Conservation (phyloP, 64 coral and sea anemone genomes). For the Pocillopora verrucosa region DNA sequence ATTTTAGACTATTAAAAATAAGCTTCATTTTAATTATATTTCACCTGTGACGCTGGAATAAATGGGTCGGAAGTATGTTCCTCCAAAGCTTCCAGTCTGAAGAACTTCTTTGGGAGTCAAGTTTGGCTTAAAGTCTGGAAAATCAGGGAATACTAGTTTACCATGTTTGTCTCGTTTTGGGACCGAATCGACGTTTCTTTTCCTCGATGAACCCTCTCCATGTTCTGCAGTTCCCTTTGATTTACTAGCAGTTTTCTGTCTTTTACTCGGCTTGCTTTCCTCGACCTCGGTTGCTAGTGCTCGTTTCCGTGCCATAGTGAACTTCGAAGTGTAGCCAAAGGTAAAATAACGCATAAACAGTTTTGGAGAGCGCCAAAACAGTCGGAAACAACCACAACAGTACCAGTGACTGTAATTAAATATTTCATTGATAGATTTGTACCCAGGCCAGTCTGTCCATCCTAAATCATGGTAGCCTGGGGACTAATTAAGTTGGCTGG, state of each 20-base stretch:
- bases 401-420: too few species aligned
- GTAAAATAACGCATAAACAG: neutral
- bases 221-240: neutral
- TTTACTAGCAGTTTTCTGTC: neutral
- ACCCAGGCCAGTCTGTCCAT: too few species aligned
- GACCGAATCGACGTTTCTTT: neutral
- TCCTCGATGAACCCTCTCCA: neutral
- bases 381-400: too few species aligned
- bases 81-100: slow-evolving; percentile 80
- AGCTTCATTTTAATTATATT: neutral
- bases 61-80: slow-evolving; percentile 83
- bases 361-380: too few species aligned
- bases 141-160: slow-evolving; percentile 78
- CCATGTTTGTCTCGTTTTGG: slow-evolving; percentile 73
- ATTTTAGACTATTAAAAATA: too few species aligned
- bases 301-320: slow-evolving; percentile 25
- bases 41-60: slow-evolving; percentile 75
- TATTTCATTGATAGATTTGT: too few species aligned
- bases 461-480: too few species aligned
- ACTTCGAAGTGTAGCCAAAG: neutral
- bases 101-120: slow-evolving; percentile 88
- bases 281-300: neutral
- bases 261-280: neutral
- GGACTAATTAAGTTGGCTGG: too few species aligned
- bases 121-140: slow-evolving; percentile 85